Percentiles rank a stretch among this genome's conserved stretches.
Conservation (phyloP, 2,113 vertebrate genomes). For the Piaya cayana region DNA sequence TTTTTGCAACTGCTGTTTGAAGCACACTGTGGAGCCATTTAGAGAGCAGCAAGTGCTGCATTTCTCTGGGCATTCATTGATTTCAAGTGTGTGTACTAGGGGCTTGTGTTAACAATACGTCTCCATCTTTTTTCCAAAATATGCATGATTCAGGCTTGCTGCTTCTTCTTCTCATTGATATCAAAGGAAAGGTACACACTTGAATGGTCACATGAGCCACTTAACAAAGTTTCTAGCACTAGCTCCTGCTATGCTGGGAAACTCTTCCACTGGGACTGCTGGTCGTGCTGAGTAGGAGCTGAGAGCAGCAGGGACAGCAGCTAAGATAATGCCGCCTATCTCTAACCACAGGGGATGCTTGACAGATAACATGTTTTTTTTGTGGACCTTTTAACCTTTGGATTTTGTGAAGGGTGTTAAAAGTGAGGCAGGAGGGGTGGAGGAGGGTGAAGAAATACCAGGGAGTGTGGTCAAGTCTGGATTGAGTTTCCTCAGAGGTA, state of each 20-base stretch:
- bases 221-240: constrained; percentile 9
- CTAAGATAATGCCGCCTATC: constrained; percentile 11
- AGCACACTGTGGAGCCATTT: not conserved
- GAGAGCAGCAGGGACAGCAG: not conserved
- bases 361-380: not conserved
- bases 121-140: constrained; percentile 24
- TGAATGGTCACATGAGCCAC: not conserved
- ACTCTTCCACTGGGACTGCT: not conserved
- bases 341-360: not conserved
- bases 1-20: not conserved
- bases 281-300: not conserved
- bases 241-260: not conserved
- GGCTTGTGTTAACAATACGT: constrained; percentile 15
- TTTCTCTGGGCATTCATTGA: not conserved
- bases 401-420: constrained; percentile 12
- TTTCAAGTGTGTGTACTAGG: constrained; percentile 29
- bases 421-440: not conserved
- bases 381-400: constrained; percentile 21
- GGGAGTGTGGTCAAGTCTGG: not conserved
- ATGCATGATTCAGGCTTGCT: not conserved
- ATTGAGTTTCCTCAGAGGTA: not conserved
- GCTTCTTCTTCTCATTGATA: not conserved
- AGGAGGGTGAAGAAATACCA: not conserved
- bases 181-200: constrained; percentile 8
- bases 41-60: not conserved